Evolutionary conservation across 2,113 vertebrate genomes (phyloP), one percentile per base, ranked within the genome.

Genomic region (Pelecanus crispus): DNA sequence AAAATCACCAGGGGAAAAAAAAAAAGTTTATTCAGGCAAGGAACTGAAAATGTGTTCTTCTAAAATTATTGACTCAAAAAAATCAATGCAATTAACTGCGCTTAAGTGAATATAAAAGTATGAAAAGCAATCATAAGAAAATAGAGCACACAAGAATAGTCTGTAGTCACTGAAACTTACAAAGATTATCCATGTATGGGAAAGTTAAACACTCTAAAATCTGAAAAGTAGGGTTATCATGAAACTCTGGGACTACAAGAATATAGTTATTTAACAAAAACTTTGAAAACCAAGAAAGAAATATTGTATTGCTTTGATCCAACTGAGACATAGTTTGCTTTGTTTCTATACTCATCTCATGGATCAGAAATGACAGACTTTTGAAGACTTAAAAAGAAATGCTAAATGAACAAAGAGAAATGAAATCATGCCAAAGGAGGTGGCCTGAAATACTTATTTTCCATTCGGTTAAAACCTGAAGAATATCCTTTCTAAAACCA

Each of bases 81-180:
- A 92, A 95, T 93, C 95, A 77, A 89, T 96, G 58, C 29, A 95
- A 96, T 96, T 97, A 97, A 94, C 62, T 81, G 79, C 47, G 78
- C 88, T 86, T 91, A 94, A 91, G 74, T 70, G 40, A 83, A 91
- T 79, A 88, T 62, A 77, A 93, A 93, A 78, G 21, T 91, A 80
- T 86, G 44, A 84, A 88, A 94, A 82, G 49, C 81, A 91, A 67
- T 25, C 24, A 88, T 65, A 93, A 89, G 91, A 97, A 96, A 95
- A 95, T 38, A 58, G 14, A 81, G 50, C 78, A 82, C 16, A 85
- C 21, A 94, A 55, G 85, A 96, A 67, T 70, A 91, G 29, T 58
- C 61, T 73, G 85, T 73, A 96, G 71, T 97, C 93, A 94, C 79
- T 91, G 78, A 95, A 88, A 95, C 38, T 25, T 80, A 78, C 9